Evolutionary conservation across 64 coral and sea anemone genomes (phyloP), one percentile per base, ranked within the genome.

Genomic region (Pocillopora damicornis): DNA sequence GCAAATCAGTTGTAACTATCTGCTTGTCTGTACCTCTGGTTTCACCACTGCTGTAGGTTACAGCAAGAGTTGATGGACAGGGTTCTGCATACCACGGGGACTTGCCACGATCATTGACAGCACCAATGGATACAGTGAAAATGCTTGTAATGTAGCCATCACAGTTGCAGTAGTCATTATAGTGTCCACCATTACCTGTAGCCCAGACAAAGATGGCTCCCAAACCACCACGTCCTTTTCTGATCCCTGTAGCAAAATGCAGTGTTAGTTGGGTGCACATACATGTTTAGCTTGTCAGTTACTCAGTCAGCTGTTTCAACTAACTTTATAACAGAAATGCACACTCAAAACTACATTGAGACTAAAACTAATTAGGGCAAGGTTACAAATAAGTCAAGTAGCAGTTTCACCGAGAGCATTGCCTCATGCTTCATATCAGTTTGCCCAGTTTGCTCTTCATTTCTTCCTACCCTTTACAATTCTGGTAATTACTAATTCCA

Each of bases 161-260:
- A 63, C 97, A 99, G 75, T 93, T 99, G 56, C 97, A 99, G 34
- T 99, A 99, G 61, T 99, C 97, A 36, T 99, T 76, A 17, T 74
- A 90, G 51, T 91, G 80, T 26, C 97, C 97, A 18, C 97, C 97
- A 89, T 99, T 99, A 17, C 97, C 97, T 71, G 97, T 99, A 15
- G 97, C 97, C 97, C 97, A 99, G 7, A 99, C 97, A 92, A 99
- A 99, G 84, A 99, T 99, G 62, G 97, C 89, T 10, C 97, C 97
- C 18, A 92, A 86, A n/a, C 93, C 93, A 37, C 84, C 87, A 30
- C 97, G 91, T 11, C 97, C 97, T 78, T 95, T 99, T 35, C 86
- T 86, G 20, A 95, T 95, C 83, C 97, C 97, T 99, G 13, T 67
- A 36, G 65, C 3, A 35, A 67, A 60, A 14, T 51, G 23, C 58